Evolutionary conservation across 2,888 invertebrate genomes (phyloP).

Genomic region (Platycheirus rosarum): DNA sequence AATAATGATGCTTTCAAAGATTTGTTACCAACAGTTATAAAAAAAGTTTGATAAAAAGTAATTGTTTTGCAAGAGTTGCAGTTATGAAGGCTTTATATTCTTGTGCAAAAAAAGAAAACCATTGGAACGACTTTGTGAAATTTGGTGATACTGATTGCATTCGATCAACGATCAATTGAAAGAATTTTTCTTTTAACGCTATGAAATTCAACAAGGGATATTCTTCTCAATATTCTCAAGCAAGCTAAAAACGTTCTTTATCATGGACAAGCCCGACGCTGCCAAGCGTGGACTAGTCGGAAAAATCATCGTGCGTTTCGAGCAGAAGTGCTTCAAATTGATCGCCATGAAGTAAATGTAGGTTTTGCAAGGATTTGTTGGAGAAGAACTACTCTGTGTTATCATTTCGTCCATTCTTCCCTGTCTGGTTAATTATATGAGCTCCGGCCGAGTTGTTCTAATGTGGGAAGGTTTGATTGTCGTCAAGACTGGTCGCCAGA

Average conservation of each 20-base stretch:
- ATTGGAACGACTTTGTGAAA: too few species aligned
- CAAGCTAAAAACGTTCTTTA: constrained; percentile 95
- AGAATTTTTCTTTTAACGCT: too few species aligned
- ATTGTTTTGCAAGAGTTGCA: too few species aligned
- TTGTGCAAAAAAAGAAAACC: too few species aligned
- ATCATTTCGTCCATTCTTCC: constrained; percentile 94
- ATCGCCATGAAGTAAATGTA: constrained; percentile 97
- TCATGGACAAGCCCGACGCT: constrained; percentile 99
- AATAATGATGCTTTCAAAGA: too few species aligned
- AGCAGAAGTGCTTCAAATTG: constrained; percentile 97
- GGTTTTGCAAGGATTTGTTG: constrained; percentile 93
- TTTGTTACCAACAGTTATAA: too few species aligned
- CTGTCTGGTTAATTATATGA: constrained; percentile 96
- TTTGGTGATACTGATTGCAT: too few species aligned
- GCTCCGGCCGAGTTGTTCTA: constrained; percentile 96
- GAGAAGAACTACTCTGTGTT: constrained; percentile 98
- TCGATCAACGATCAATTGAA: too few species aligned
- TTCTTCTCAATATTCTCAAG: constrained; percentile 86
- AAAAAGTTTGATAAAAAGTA: too few species aligned
- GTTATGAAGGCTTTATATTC: too few species aligned
- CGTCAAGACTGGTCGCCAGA: constrained; percentile 96
- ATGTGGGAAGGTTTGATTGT: constrained; percentile 98
- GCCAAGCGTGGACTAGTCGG: constrained; percentile 98
- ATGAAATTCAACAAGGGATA: too few species aligned
- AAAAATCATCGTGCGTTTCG: constrained; percentile 97